Evolutionary conservation across 2,113 vertebrate species (phyloP).

Genomic region (Sclerurus mexicanus): DNA sequence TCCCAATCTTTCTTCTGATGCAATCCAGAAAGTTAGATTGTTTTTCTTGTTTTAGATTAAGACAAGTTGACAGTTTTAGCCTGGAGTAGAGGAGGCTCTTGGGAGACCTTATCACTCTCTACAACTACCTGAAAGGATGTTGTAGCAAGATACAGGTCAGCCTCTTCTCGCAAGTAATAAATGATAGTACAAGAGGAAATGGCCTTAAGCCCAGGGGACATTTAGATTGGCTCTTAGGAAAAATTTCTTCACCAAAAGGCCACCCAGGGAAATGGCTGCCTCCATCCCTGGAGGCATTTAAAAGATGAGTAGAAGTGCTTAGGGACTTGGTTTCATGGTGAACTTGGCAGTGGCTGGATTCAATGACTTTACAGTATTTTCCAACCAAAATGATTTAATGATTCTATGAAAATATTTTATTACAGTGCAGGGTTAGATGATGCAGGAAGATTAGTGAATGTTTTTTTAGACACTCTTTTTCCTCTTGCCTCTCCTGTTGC

Average conservation of each 20-base stretch:
- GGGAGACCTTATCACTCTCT: not conserved
- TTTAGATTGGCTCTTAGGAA: not conserved
- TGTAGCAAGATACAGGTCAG: fast-evolving
- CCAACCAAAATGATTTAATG: not conserved
- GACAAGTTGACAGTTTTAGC: not conserved
- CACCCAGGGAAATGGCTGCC: not conserved
- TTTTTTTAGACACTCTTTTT: not conserved
- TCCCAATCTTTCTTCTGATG: not conserved
- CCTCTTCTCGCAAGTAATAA: not conserved
- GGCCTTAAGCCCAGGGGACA: not conserved
- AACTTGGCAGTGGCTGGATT: not conserved
- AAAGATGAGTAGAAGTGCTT: not conserved
- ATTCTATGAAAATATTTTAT: not conserved
- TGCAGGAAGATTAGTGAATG: not conserved
- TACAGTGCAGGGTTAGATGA: not conserved
- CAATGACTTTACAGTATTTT: not conserved
- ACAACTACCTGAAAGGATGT: not conserved
- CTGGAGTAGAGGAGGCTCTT: not conserved
- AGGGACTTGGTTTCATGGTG: not conserved
- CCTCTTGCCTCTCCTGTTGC: fast-evolving
- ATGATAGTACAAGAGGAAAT: not conserved
- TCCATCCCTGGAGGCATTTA: not conserved
- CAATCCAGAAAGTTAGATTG: not conserved
- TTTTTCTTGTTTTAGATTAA: not conserved
- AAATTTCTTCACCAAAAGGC: not conserved